These are phyloP conservation scores for Micrasema minimum DNA, from an alignment of 1,140 invertebrate genomes.

Conservation along the genomic window DNA sequence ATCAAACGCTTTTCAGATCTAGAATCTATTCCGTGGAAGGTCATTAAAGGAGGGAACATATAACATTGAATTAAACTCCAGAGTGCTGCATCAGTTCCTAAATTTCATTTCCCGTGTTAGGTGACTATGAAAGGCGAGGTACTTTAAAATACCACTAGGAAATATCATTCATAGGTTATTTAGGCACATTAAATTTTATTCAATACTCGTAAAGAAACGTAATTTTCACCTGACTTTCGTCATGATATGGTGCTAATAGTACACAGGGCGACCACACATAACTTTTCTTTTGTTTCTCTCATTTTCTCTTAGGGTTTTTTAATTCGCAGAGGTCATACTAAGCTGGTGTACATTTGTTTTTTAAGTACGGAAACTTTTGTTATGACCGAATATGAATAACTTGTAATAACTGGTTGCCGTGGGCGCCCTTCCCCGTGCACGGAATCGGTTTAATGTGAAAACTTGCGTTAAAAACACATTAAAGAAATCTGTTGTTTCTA, in stretches of 20 bases:
- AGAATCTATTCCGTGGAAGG: too few species aligned
- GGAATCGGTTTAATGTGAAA: slow-evolving; percentile 47
- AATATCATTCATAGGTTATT: slow-evolving; percentile 7
- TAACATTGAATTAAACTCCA: too few species aligned
- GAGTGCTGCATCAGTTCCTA: too few species aligned
- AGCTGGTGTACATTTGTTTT: slow-evolving; percentile 43
- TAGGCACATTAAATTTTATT: slow-evolving; percentile 17
- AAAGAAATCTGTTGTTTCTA: slow-evolving; percentile 44
- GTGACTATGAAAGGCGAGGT: too few species aligned
- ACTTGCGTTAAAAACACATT: slow-evolving; percentile 49
- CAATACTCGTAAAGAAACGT: slow-evolving; percentile 21
- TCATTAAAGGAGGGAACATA: too few species aligned
- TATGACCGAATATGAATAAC: slow-evolving; percentile 43
- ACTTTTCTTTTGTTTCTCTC: slow-evolving; percentile 44
- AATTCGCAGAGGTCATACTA: slow-evolving; percentile 37
- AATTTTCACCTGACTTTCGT: neutral
- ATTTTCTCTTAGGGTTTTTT: slow-evolving; percentile 26
- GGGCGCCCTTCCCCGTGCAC: slow-evolving; percentile 22
- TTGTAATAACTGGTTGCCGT: slow-evolving; percentile 48
- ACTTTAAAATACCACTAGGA: too few species aligned
- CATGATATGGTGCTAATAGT: too few species aligned
- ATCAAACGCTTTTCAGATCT: too few species aligned
- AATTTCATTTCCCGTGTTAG: too few species aligned
- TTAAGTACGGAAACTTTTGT: slow-evolving; percentile 42
- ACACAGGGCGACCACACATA: too few species aligned